Conservation (phyloP, 2,797 vertebrate genomes). For the Oreonectes daqikongensis region DNA sequence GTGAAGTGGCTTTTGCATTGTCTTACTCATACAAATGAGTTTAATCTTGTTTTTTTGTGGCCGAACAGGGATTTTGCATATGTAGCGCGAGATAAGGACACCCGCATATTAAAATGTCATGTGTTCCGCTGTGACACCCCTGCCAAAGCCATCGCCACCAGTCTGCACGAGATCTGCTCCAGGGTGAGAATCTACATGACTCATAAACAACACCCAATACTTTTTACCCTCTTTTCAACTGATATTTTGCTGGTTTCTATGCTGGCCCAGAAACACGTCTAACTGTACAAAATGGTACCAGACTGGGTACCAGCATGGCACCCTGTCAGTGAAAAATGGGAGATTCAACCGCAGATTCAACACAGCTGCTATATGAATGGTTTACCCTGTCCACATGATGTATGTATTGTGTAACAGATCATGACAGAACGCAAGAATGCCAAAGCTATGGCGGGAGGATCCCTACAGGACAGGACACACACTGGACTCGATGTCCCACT, state of each 20-base stretch:
- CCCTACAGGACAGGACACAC: conserved; percentile 83
- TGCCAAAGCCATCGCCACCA: conserved; percentile 98
- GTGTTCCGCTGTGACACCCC: conserved; percentile 99
- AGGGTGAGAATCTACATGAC: conserved; percentile 78
- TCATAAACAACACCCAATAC: conserved; percentile 3
- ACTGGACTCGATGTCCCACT: conserved; percentile 88
- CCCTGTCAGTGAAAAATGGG: neutral
- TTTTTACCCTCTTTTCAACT: neutral
- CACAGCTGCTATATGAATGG: conserved; percentile 5
- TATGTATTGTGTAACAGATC: conserved; percentile 77
- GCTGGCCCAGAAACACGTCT: neutral
- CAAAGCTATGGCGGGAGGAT: conserved; percentile 91
- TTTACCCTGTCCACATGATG: conserved; percentile 19
- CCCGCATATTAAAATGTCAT: conserved; percentile 98
- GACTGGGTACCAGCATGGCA: neutral
- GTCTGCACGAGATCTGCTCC: conserved; percentile 98
- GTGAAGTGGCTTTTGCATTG: neutral
- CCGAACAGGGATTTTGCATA: conserved; percentile 92
- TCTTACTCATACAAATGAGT: conserved; percentile 5
- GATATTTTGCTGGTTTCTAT: neutral
- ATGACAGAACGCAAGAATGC: conserved; percentile 97
- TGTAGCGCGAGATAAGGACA: conserved; percentile 95
- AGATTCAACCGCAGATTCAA: conserved; percentile 27
- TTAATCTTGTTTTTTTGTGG: conserved; percentile 23
- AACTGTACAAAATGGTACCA: neutral